Evolutionary conservation across 1,140 invertebrate species (phyloP).

Genomic region (Drosophila albomicans): DNA sequence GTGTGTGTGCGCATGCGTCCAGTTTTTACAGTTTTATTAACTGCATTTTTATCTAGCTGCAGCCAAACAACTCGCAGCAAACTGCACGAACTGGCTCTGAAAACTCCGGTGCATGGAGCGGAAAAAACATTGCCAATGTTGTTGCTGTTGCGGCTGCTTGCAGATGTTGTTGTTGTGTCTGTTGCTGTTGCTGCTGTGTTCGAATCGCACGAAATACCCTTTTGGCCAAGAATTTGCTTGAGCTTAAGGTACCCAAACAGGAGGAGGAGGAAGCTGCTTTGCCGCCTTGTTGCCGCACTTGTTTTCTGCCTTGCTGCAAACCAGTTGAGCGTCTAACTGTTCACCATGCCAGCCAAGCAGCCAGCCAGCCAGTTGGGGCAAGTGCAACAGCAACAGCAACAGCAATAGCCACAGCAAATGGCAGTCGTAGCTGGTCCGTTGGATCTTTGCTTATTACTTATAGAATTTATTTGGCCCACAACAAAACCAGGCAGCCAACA

Average conservation of each 20-base stretch:
- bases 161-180: slow-evolving; percentile 20
- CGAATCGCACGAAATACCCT: slow-evolving; percentile 80
- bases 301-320: slow-evolving; percentile 54
- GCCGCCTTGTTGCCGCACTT: slow-evolving; percentile 58
- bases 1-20: slow-evolving; percentile 76
- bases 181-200: slow-evolving; percentile 50
- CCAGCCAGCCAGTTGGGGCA: slow-evolving; percentile 57
- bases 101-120: slow-evolving; percentile 58
- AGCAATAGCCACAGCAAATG: slow-evolving; percentile 38
- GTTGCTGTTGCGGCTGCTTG: slow-evolving; percentile 16
- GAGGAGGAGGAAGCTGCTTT: slow-evolving; percentile 64
- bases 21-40: slow-evolving; percentile 84
- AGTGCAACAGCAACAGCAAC: slow-evolving; percentile 50
- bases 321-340: slow-evolving; percentile 79
- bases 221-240: slow-evolving; percentile 78
- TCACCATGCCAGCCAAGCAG: slow-evolving; percentile 55
- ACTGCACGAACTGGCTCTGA: slow-evolving; percentile 80
- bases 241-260: slow-evolving; percentile 52
- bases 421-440: slow-evolving; percentile 56
- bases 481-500: slow-evolving; percentile 59
- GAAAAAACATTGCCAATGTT: slow-evolving; percentile 61
- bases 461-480: slow-evolving; percentile 81
- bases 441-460: slow-evolving; percentile 71
- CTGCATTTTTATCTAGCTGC: slow-evolving; percentile 81
- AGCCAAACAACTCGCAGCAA: slow-evolving; percentile 52